phyloP scores from a whole-genome alignment of 2,113 vertebrate genomes.

The Rallus limicola region DNA sequence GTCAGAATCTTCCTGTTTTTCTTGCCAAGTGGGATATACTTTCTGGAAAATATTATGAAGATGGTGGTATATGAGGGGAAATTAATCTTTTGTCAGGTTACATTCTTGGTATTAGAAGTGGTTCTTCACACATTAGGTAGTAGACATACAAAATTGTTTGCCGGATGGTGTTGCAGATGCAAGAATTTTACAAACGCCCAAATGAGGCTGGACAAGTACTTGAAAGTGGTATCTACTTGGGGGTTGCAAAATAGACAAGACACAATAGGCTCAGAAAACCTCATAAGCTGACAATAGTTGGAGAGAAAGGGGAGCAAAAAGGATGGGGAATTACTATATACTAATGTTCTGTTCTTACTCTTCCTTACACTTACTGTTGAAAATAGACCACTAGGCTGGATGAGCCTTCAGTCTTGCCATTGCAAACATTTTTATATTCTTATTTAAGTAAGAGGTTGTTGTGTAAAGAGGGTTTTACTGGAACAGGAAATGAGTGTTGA shows the following conservation, averaged over 20 bases:
- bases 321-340: not conserved
- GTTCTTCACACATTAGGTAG: not conserved
- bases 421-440: not conserved
- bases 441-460: not conserved
- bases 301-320: not conserved
- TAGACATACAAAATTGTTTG: not conserved
- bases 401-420: not conserved
- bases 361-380: not conserved
- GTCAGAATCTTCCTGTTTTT: not conserved
- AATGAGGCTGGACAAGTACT: not conserved
- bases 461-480: not conserved
- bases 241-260: not conserved
- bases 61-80: not conserved
- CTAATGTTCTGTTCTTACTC: constrained; percentile 31
- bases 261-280: constrained; percentile 12
- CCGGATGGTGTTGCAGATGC: constrained; percentile 32
- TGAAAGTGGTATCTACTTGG: constrained; percentile 38
- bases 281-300: constrained; percentile 46
- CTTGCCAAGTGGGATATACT: not conserved
- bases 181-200: not conserved
- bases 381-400: not conserved
- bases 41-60: not conserved
- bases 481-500: not conserved
- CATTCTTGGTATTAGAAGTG: not conserved
- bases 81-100: not conserved